A percentile compares a stretch with the other conserved stretches of the same genome.
These are phyloP conservation scores for Alosa alosa DNA, from an alignment of 2,113 vertebrate genomes.

Conservation along the genomic window DNA sequence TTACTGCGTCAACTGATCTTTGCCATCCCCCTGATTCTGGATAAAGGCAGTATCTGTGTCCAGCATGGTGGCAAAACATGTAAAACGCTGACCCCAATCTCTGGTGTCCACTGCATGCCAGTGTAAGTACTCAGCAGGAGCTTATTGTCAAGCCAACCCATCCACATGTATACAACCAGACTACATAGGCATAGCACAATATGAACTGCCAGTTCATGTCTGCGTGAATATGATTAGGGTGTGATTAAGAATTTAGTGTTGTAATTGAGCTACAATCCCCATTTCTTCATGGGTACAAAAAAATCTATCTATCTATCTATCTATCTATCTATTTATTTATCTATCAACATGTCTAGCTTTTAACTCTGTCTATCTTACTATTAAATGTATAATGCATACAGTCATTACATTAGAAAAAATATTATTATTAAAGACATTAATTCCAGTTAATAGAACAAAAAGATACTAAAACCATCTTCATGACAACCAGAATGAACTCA, in stretches of 20 bases:
- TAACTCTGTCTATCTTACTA: too few species aligned
- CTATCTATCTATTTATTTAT: too few species aligned
- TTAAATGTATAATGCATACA: too few species aligned
- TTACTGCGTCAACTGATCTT: slow-evolving; percentile 53
- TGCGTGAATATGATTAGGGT: too few species aligned
- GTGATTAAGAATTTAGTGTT: too few species aligned
- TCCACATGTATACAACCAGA: not conserved
- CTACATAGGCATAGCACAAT: not conserved
- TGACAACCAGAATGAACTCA: not conserved
- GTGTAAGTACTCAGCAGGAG: not conserved
- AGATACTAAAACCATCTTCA: not conserved
- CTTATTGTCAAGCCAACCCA: not conserved
- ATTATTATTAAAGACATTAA: too few species aligned
- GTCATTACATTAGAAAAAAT: too few species aligned
- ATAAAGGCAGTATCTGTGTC: slow-evolving; percentile 21
- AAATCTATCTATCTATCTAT: too few species aligned
- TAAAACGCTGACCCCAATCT: slow-evolving; percentile 11
- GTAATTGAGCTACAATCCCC: too few species aligned
- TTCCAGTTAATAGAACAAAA: too few species aligned
- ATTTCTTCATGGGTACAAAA: too few species aligned
- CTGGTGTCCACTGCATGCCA: not conserved
- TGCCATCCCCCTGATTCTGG: slow-evolving; percentile 15
- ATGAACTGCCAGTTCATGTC: not conserved
- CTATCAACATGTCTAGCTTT: too few species aligned
- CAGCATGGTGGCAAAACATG: slow-evolving; percentile 31